Evolutionary conservation across 2,888 invertebrate genomes (phyloP), one percentile per base, ranked within the genome.

Genomic region (Peribatodes rhomboidaria): DNA sequence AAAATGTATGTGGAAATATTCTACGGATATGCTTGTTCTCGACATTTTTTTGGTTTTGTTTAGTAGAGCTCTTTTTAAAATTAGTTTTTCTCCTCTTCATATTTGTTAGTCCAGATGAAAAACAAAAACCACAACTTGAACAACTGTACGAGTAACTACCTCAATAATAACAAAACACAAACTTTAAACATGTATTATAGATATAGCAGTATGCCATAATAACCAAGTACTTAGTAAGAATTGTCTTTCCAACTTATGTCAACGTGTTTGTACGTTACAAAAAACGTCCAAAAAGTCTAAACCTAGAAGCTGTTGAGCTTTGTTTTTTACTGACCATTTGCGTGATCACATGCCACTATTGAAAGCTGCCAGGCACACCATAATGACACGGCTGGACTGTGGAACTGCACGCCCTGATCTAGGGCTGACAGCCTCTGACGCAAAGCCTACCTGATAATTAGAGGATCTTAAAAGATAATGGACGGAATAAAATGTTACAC

Each of bases 331-430:
- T 57, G 59, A 66, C 63, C 67, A 75, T 72, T 80, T 58, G 81
- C 81, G 81, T 82, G 83, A 67, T 76, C 70, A 72, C 77, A 80
- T 77, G 77, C 79, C 70, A 75, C 74, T 73, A 75, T 77, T 65
- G 80, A 82, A 82, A 81, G 79, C 78, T 68, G 71, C 63, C 68
- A 72, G 65, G 77, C 80, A 76, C 59, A 69, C 78, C 71, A 69
- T 84, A 85, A 85, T 81, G 75, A 79, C 77, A 72, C 72, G 70
- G 72, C 61, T 75, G 68, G 58, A 60, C 74, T 75, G 77, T 78
- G 78, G 83, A 82, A 81, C 77, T 75, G 74, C 75, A 75, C 74
- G 73, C 68, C 70, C 70, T 56, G 53, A 54, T 54, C 54, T 72
- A 72, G 71, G 73, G 71, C 46, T 67, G 68, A 63, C 59, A 44